phyloP scores from a whole-genome alignment of 2,113 vertebrate genomes.

The Coturnix japonica region DNA sequence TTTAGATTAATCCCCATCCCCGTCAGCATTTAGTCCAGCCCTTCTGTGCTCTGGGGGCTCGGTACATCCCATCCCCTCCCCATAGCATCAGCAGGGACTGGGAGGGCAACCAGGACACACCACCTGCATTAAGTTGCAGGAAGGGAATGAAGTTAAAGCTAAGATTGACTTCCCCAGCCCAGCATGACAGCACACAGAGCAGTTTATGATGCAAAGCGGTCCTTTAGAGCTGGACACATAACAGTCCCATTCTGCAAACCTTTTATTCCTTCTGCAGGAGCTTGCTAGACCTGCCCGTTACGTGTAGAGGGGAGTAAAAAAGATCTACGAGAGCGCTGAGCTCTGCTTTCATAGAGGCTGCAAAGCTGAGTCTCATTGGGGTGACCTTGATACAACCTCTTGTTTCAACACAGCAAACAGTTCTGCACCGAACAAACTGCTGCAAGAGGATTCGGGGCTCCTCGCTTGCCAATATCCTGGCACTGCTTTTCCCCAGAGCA shows the following conservation, averaged over 20 bases:
- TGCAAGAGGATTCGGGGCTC: neutral
- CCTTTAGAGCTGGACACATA: neutral
- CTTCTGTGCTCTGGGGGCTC: neutral
- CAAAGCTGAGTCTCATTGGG: neutral
- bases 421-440: neutral
- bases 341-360: neutral
- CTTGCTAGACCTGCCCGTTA: neutral
- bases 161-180: neutral
- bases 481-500: slow-evolving; percentile 4
- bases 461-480: neutral
- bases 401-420: slow-evolving; percentile 23
- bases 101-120: neutral
- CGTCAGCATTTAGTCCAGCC: fast-evolving
- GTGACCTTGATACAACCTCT: slow-evolving; percentile 52
- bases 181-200: neutral
- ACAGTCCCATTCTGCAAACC: neutral
- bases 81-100: neutral
- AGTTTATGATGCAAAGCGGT: neutral
- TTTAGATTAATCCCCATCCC: neutral
- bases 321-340: neutral
- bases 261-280: neutral
- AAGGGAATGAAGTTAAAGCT: neutral
- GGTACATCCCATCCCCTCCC: neutral
- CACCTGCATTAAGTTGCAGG: neutral
- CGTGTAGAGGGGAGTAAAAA: neutral